These are phyloP conservation scores for Acrocephalus scirpaceus DNA, from an alignment of 2,797 vertebrate genomes.

Conservation along the genomic window DNA sequence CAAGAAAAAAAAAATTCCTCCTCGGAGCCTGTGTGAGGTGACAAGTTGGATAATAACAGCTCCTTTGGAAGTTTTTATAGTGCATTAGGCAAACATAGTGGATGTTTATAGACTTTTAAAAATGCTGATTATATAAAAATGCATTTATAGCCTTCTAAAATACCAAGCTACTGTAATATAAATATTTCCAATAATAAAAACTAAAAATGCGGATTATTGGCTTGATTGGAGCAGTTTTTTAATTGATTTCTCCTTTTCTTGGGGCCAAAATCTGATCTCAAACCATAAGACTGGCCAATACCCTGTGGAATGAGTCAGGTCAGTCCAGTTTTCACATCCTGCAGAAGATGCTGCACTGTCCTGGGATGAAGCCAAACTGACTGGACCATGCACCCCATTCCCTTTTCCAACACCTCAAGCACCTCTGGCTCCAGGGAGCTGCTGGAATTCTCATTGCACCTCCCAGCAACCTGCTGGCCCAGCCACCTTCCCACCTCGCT, in stretches of 20 bases:
- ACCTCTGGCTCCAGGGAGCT: neutral
- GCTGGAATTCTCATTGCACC: neutral
- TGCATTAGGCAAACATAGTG: conserved; percentile 69
- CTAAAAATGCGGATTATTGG: conserved; percentile 1
- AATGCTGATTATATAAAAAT: conserved; percentile 72
- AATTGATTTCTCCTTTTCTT: neutral
- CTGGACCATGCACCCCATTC: neutral
- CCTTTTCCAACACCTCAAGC: neutral
- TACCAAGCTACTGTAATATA: conserved; percentile 61
- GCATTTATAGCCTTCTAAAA: conserved; percentile 62
- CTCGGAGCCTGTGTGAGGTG: conserved; percentile 62
- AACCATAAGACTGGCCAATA: neutral
- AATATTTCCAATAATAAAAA: conserved; percentile 61
- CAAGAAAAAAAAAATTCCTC: conserved; percentile 22
- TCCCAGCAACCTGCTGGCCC: neutral
- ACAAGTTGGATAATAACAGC: conserved; percentile 68
- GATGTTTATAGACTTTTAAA: conserved; percentile 73
- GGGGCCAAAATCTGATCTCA: neutral
- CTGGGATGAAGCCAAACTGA: neutral
- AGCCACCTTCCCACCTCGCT: neutral
- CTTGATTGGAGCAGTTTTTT: neutral
- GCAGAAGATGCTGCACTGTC: neutral
- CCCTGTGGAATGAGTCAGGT: neutral
- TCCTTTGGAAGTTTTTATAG: conserved; percentile 72
- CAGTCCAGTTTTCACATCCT: neutral